phyloP scores from a whole-genome alignment of 2,113 vertebrate genomes.

The Dunckerocampus dactyliophorus region DNA sequence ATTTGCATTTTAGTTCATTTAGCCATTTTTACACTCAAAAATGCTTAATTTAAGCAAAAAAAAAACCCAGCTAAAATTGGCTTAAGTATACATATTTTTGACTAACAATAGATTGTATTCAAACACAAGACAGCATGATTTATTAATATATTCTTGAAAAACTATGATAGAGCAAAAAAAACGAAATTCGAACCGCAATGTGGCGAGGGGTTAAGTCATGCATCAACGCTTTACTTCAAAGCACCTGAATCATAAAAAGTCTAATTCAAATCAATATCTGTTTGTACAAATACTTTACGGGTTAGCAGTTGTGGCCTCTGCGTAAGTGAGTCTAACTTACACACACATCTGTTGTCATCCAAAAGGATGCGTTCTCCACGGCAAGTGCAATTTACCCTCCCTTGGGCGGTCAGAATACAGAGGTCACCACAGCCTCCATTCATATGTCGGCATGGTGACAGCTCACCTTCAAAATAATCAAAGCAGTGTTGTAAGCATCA shows the following conservation, averaged over 20 bases:
- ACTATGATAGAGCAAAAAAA: no score
- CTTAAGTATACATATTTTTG: no score
- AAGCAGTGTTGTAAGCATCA: conserved; percentile 1
- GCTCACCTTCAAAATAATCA: conserved; percentile 79
- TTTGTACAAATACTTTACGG: background rate
- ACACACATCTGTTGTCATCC: conserved; percentile 96
- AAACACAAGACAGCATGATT: no score
- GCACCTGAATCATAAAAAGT: conserved; percentile 2
- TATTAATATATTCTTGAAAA: no score
- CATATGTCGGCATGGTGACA: conserved; percentile 85
- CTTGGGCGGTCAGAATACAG: conserved; percentile 86
- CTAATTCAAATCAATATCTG: conserved; percentile 20
- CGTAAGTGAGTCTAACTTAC: conserved; percentile 78
- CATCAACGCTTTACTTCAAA: background rate
- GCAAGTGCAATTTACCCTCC: conserved; percentile 91
- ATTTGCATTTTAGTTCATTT: no score
- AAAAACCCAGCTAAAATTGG: no score
- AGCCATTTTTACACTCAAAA: no score
- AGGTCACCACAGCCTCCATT: conserved; percentile 96
- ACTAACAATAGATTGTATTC: no score
- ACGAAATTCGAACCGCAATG: no score
- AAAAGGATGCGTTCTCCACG: conserved; percentile 87
- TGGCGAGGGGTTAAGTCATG: no score
- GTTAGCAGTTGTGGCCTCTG: background rate
- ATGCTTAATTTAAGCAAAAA: no score